Evolutionary conservation across 1,140 invertebrate species (phyloP), one percentile per base, ranked within the genome.

Genomic region (Drepana arcuata): DNA sequence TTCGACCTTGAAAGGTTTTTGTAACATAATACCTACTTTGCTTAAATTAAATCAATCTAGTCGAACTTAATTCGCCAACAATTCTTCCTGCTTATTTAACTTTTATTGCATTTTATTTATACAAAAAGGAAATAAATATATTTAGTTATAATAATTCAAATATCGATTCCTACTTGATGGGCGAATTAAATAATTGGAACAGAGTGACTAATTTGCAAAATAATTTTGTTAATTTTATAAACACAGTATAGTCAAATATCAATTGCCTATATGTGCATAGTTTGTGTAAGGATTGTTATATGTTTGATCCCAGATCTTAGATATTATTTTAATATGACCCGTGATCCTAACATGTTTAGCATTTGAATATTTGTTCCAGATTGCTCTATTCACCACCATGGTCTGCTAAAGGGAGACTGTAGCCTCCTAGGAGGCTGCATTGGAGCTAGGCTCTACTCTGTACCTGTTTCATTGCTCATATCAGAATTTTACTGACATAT

Each of bases 331-430:
- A 21, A 5, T 21, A 21, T 21, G 4, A 21, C 4, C 18, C 9
- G 4, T 21, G 4, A 4, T 21, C 6, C 3, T 15, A n/a, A n/a
- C n/a, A n/a, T n/a, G n/a, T n/a, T n/a, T n/a, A n/a, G n/a, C n/a
- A n/a, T n/a, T n/a, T n/a, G n/a, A 18, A 14, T 38, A 44, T 43
- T 60, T 36, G 37, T 83, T 79, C 34, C 74, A 83, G 80, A 59
- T 67, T 46, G 70, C 43, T 36, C 44, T 35, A 26, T 38, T 28
- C 35, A 47, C 37, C 54, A 79, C 79, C 68, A 82, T 81, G 77
- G 58, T 41, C 51, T 71, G 58, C 48, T 83, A 62, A 69, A 55
- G 3, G 40, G 27, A 45, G 13, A 7, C 14, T 25, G 41, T 46
- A 50, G 55, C 49, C 58, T 63, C 55, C 55, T 36, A 39, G 52